These are phyloP conservation scores for Odontomachus brunneus DNA, from an alignment of 1,140 invertebrate genomes.

Conservation along the genomic window DNA sequence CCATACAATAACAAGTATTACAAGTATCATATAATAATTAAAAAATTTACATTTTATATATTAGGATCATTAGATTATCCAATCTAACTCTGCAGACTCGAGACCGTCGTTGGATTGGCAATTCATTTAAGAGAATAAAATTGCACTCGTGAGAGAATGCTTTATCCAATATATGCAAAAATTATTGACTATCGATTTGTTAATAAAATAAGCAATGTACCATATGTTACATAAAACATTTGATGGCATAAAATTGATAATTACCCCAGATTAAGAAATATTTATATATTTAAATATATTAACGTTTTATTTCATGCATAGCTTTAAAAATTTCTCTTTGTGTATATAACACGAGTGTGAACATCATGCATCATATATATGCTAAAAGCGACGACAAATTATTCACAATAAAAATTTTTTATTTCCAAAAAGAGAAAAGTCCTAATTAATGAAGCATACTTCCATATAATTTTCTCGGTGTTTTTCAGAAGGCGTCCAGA, in stretches of 20 bases:
- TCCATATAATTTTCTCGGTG: neutral
- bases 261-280: neutral
- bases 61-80: no score
- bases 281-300: neutral
- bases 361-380: neutral
- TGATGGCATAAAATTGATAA: neutral
- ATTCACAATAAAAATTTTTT: neutral
- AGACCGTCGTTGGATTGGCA: no score
- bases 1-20: no score
- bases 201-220: no score
- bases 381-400: neutral
- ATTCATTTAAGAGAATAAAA: no score
- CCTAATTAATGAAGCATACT: neutral
- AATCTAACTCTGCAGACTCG: no score
- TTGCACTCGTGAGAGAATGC: no score
- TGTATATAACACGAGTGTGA: neutral
- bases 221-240: neutral
- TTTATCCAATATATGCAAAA: no score
- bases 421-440: neutral
- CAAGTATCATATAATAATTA: slow-evolving; percentile 10
- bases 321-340: neutral
- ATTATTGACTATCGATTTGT: no score
- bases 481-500: slow-evolving; percentile 42
- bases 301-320: neutral
- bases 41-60: neutral